Conservation (phyloP, 2,888 invertebrate species). For the Acrobeloides nanus region DNA sequence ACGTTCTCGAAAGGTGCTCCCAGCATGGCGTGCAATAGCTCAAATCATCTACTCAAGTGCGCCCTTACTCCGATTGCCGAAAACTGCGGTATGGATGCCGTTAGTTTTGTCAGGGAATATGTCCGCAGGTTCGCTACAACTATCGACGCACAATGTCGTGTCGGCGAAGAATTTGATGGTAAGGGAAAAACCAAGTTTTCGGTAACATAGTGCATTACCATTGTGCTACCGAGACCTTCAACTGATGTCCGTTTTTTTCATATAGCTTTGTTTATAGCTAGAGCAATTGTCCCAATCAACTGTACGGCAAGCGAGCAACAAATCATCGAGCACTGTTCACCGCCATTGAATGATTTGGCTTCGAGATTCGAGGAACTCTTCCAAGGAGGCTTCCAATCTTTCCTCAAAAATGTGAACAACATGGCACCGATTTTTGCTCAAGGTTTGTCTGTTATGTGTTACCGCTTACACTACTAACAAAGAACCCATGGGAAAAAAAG, state of each 20-base stretch:
- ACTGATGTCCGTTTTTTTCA: background rate
- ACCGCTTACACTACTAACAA: background rate
- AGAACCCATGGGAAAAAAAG: no score
- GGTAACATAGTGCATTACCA: constrained; percentile 1
- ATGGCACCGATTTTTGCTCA: constrained; percentile 49
- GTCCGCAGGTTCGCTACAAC: constrained; percentile 44
- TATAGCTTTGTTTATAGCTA: constrained; percentile 10
- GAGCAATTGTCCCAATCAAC: constrained; percentile 34
- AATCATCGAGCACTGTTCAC: constrained; percentile 47
- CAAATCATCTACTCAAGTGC: constrained; percentile 41
- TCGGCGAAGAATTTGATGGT: constrained; percentile 11
- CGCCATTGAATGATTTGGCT: constrained; percentile 42
- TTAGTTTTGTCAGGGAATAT: constrained; percentile 30
- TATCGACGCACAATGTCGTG: constrained; percentile 39
- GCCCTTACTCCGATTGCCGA: constrained; percentile 32
- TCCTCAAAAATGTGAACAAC: constrained; percentile 48
- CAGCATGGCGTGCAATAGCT: constrained; percentile 43
- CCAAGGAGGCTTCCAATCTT: constrained; percentile 35
- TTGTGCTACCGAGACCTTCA: background rate
- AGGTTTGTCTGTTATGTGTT: constrained; percentile 14
- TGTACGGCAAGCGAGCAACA: constrained; percentile 42
- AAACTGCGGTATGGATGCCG: constrained; percentile 25
- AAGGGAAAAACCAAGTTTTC: background rate
- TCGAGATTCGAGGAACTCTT: constrained; percentile 24
- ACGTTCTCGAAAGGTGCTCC: constrained; percentile 49